phyloP scores from a whole-genome alignment of 92 coral and sea anemone species.

The Bergia sp. region DNA sequence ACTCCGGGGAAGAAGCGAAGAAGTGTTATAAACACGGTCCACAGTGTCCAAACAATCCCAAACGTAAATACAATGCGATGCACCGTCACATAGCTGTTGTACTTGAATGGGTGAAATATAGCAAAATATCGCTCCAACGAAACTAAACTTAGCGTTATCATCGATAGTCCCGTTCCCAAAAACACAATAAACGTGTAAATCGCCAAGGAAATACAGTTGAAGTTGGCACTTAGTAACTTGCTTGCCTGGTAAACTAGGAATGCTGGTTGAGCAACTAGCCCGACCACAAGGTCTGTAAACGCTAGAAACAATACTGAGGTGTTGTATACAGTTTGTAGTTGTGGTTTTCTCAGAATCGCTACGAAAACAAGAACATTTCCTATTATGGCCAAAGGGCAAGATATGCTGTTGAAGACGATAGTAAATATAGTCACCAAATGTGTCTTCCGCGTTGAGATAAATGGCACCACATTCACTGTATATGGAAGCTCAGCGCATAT shows the following conservation, averaged over 20 bases:
- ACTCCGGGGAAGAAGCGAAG: slow-evolving; percentile 67
- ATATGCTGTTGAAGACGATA: slow-evolving; percentile 67
- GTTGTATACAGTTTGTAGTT: slow-evolving; percentile 73
- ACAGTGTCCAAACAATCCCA: slow-evolving; percentile 15
- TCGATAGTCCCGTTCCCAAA: slow-evolving; percentile 39
- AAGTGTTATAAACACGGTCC: slow-evolving; percentile 50
- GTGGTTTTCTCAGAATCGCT: slow-evolving; percentile 72
- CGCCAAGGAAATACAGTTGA: slow-evolving; percentile 41
- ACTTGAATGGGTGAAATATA: slow-evolving; percentile 42
- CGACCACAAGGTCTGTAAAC: slow-evolving; percentile 65
- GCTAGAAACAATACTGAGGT: slow-evolving; percentile 78
- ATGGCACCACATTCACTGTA: slow-evolving; percentile 67
- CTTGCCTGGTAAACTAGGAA: slow-evolving; percentile 75
- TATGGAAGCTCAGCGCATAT: slow-evolving; percentile 60
- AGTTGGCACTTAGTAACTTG: slow-evolving; percentile 42
- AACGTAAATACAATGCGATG: slow-evolving; percentile 13
- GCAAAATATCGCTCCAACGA: slow-evolving; percentile 46
- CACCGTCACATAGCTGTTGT: slow-evolving; percentile 40
- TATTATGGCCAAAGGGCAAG: slow-evolving; percentile 65
- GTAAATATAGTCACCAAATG: slow-evolving; percentile 64
- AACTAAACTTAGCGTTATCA: slow-evolving; percentile 35
- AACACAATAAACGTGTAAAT: slow-evolving; percentile 43
- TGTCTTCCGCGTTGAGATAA: slow-evolving; percentile 44
- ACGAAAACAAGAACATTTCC: slow-evolving; percentile 72
- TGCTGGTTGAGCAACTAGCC: slow-evolving; percentile 61